Evolutionary conservation across 2,888 invertebrate genomes (phyloP).

Genomic region (Drosophila parthenogenetica): DNA sequence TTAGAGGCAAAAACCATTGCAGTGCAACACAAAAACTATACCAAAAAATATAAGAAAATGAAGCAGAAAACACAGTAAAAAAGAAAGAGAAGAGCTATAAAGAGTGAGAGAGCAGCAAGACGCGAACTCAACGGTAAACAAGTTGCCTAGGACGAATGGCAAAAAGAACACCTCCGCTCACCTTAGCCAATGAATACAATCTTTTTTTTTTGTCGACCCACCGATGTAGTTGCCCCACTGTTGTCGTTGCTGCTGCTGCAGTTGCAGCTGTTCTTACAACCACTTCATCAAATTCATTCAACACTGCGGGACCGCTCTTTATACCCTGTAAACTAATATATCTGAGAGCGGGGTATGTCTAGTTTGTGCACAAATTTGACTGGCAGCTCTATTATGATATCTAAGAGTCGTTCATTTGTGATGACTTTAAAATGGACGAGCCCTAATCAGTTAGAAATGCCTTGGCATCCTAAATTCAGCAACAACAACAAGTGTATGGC

Average conservation of each 20-base stretch:
- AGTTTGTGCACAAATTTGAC: no score
- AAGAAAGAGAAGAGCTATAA: no score
- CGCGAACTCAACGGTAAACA: conserved; percentile 60
- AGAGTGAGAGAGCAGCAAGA: conserved; percentile 3
- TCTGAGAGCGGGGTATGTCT: not conserved
- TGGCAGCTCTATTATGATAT: conserved; percentile 24
- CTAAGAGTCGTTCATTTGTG: conserved; percentile 17
- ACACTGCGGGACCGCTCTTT: conserved; percentile 45
- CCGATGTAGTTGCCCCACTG: not conserved
- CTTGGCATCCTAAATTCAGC: conserved; percentile 57
- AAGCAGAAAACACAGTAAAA: conserved; percentile 9
- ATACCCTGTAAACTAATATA: conserved; percentile 33
- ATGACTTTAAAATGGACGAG: conserved; percentile 2
- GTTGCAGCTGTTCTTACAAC: conserved; percentile 55
- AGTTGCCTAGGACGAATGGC: conserved; percentile 70
- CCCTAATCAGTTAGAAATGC: conserved; percentile 77
- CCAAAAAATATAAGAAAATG: conserved; percentile 18
- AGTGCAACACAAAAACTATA: conserved; percentile 27
- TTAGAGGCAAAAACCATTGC: conserved; percentile 53
- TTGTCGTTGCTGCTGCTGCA: not conserved
- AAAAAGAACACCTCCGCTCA: conserved; percentile 62
- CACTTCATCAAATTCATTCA: conserved; percentile 80
- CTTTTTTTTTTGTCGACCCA: conserved; percentile 22
- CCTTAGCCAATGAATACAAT: conserved; percentile 62
- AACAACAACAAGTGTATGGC: conserved; percentile 27